A percentile compares a stretch with the other conserved stretches of the same genome.
These are phyloP conservation scores for Anodontia alba DNA, from an alignment of 2,888 invertebrate species.

Conservation along the genomic window DNA sequence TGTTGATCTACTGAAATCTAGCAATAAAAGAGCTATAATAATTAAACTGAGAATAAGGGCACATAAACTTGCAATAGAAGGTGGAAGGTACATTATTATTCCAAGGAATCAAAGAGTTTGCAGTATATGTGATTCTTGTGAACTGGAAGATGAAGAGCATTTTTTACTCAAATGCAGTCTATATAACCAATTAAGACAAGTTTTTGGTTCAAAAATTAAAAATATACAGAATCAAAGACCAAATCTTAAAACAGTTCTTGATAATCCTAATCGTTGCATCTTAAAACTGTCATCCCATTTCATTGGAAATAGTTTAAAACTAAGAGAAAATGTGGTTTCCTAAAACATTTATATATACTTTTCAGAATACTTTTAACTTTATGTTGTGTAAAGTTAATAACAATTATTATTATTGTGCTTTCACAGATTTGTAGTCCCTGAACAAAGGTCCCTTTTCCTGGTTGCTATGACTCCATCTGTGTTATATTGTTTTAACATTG, in stretches of 20 bases:
- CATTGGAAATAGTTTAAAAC: not conserved
- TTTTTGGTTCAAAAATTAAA: not conserved
- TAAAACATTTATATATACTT: not conserved
- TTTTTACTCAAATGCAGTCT: not conserved
- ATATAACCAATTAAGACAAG: not conserved
- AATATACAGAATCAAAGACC: not conserved
- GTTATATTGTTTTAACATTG: no score
- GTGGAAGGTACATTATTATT: not conserved
- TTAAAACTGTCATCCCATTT: not conserved
- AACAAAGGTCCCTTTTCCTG: not conserved
- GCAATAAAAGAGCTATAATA: not conserved
- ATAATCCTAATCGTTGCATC: not conserved
- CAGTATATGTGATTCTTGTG: not conserved
- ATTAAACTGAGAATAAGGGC: not conserved
- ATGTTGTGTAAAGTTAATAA: not conserved
- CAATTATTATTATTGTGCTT: not conserved
- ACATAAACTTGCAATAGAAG: not conserved
- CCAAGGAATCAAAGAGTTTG: not conserved
- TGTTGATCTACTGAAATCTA: not conserved
- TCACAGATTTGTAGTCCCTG: not conserved
- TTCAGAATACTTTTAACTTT: not conserved
- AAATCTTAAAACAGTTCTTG: not conserved
- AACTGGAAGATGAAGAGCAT: not conserved
- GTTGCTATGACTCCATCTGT: not conserved
- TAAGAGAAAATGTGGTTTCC: not conserved